Percentiles rank a stretch among this genome's conserved stretches.
Conservation (phyloP, 1,140 invertebrate species). For the Drosophila rhopaloa region DNA sequence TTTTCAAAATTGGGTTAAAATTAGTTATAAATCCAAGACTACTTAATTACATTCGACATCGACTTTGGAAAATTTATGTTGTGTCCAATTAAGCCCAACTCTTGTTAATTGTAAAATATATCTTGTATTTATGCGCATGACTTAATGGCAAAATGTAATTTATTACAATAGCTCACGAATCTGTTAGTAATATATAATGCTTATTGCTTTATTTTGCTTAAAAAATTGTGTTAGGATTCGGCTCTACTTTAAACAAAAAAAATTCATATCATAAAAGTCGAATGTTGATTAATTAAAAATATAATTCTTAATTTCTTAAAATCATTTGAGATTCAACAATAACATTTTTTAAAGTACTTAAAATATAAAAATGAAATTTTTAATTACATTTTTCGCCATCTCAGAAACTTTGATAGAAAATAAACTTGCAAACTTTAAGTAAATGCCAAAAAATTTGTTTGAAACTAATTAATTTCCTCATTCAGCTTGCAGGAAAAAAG, state of each 20-base stretch:
- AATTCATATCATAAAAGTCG: too few relatives aligned
- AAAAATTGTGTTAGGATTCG: too few relatives aligned
- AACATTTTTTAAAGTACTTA: too few relatives aligned
- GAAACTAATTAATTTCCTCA: neutral
- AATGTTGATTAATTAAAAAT: too few relatives aligned
- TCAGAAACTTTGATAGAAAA: neutral
- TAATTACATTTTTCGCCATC: too few relatives aligned
- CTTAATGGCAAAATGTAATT: neutral
- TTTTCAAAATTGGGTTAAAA: conserved; percentile 43
- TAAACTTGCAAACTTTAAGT: neutral
- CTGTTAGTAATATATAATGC: neutral
- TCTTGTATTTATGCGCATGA: neutral
- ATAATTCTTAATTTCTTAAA: too few relatives aligned
- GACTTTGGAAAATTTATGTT: conserved; percentile 25
- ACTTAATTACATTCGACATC: conserved; percentile 51
- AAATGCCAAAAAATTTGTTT: neutral
- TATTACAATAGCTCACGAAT: neutral
- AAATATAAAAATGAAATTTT: too few relatives aligned
- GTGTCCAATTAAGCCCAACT: conserved; percentile 13
- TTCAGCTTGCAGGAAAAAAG: conserved; percentile 4
- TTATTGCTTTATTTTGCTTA: neutral
- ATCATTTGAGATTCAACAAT: too few relatives aligned
- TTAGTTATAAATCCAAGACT: conserved; percentile 47
- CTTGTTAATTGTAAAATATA: neutral
- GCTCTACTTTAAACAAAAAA: too few relatives aligned